phyloP scores from a whole-genome alignment of 1,140 invertebrate species.

The Aphis gossypii region DNA sequence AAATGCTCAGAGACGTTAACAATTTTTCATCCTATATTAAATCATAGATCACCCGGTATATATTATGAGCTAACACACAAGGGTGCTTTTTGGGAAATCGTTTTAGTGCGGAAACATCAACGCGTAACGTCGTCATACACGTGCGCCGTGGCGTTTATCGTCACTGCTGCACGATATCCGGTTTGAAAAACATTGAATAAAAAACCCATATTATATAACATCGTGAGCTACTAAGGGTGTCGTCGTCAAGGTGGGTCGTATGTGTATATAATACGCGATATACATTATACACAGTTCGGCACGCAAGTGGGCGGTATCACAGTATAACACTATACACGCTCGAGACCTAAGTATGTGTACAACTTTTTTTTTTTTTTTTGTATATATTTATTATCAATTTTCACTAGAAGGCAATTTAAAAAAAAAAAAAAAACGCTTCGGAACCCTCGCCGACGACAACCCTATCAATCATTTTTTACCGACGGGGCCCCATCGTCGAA shows the following conservation, averaged over 20 bases:
- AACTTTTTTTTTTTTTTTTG: not conserved
- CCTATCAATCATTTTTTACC: conserved; percentile 40
- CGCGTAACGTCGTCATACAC: no score
- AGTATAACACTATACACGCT: not conserved
- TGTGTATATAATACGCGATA: not conserved
- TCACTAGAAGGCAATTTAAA: conserved; percentile 45
- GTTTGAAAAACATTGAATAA: not conserved
- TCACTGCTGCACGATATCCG: not conserved
- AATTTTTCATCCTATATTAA: no score
- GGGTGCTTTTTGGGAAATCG: conserved; percentile 22
- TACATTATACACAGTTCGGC: not conserved
- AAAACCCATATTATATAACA: not conserved
- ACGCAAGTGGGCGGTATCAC: conserved; percentile 43
- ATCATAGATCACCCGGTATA: not conserved
- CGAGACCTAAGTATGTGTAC: not conserved
- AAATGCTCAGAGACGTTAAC: no score
- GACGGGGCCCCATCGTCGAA: not conserved
- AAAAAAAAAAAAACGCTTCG: not conserved
- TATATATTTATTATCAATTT: not conserved
- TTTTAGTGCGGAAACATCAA: not conserved
- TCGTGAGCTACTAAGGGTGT: not conserved
- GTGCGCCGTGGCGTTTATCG: not conserved
- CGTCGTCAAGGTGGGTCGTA: not conserved
- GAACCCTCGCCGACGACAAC: not conserved
- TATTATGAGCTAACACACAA: not conserved